Conservation (phyloP, 2,113 vertebrate species). For the Ceuthmochares aereus region DNA sequence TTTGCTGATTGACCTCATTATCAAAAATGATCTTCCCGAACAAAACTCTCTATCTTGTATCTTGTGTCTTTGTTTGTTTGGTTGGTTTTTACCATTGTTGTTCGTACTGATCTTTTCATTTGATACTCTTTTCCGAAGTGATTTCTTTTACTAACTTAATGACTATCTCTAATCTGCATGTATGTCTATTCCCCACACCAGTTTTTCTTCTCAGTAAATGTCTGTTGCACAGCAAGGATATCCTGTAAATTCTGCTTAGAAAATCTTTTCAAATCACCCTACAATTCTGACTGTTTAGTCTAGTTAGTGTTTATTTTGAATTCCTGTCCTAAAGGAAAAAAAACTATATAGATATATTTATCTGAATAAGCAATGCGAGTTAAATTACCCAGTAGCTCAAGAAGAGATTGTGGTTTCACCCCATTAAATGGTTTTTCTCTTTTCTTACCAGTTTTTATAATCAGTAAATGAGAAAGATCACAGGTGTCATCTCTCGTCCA, state of each 20-base stretch:
- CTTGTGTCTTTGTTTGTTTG: background rate
- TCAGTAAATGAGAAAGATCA: slow-evolving; percentile 78
- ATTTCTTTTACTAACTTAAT: background rate
- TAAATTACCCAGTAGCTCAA: slow-evolving; percentile 23
- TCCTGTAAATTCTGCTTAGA: background rate
- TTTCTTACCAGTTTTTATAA: slow-evolving; percentile 75
- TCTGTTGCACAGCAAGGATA: background rate
- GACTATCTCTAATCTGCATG: background rate
- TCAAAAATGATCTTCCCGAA: background rate
- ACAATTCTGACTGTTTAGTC: background rate
- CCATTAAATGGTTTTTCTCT: slow-evolving; percentile 65
- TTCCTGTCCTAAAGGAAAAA: background rate
- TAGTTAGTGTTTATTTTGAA: background rate
- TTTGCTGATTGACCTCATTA: background rate
- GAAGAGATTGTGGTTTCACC: slow-evolving; percentile 51
- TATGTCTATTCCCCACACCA: background rate
- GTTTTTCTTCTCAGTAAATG: background rate
- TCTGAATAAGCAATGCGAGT: background rate
- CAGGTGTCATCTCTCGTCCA: slow-evolving; percentile 50
- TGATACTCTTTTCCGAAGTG: background rate
- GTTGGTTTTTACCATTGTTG: background rate
- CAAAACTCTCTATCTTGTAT: background rate
- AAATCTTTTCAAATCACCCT: background rate
- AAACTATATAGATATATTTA: background rate
- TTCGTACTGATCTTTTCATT: background rate